Evolutionary conservation across 2,113 vertebrate species (phyloP), one percentile per base, ranked within the genome.

Genomic region (Colaptes auratus): DNA sequence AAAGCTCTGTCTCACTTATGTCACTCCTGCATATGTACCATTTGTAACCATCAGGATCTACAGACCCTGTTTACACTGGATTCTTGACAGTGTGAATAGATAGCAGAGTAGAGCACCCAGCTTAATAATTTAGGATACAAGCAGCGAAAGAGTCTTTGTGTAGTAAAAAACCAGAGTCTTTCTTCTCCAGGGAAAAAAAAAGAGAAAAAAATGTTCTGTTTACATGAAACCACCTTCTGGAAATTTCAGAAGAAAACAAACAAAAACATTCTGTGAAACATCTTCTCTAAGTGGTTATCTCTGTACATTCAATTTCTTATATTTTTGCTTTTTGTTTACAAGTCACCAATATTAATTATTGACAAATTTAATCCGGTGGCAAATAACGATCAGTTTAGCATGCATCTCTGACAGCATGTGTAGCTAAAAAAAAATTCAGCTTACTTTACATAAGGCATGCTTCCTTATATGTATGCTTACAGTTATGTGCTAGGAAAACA

Each of bases 141-240:
- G 86, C 77, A 84, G 71, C 81, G 70, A 78, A 90, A 86, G 65
- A 56, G 60, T 74, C 53, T 80, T 89, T 90, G 53, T 90, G 44
- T 35, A 69, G 66, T 58, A 78, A 75, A 89, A 81, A 67, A 90
- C 46, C 9, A 63, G 59, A 31, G 67, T n/a, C 33, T 93, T 82
- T 94, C 58, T 91, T 91, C 39, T 73, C 16, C 7, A 59, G 46
- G 7, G 2, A 24, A 31, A 48, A 6, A 8, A 27, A 72, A 33
- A 24, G 59, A 33, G 30, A 42, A 25, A 36, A 9, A 36, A 36
- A 9, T 90, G n/a, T 63, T 89, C 30, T 84, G 13, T 74, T 94
- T 91, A 39, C 35, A 35, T 9, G 20, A 77, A 87, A 72, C 12
- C 11, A 72, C 12, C 11, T 15, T 65, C 69, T 53, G 10, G 55